These are phyloP conservation scores for Mylabris phalerata DNA, from an alignment of 1,140 invertebrate species.

Conservation along the genomic window DNA sequence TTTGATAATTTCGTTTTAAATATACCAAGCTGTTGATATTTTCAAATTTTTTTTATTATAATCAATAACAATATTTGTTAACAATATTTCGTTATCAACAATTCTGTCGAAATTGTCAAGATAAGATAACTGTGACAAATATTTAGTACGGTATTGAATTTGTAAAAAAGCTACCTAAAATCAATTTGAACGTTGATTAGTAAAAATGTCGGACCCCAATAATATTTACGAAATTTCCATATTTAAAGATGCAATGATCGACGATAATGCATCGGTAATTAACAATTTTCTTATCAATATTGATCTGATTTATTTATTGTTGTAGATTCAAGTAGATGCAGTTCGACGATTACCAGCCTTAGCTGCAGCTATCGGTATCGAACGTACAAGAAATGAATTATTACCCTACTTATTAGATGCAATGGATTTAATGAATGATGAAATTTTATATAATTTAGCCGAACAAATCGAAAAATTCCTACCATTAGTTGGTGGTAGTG, in stretches of 20 bases:
- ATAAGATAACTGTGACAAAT: too few relatives aligned
- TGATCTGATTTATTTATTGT: neutral
- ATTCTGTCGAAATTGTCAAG: too few relatives aligned
- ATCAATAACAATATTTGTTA: too few relatives aligned
- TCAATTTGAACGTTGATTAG: too few relatives aligned
- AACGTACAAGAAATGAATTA: conserved; percentile 29
- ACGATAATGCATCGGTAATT: conserved; percentile 25
- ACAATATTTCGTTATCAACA: too few relatives aligned
- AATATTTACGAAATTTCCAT: conserved; percentile 1
- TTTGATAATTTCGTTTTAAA: too few relatives aligned
- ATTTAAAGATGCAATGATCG: conserved; percentile 25
- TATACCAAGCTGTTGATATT: too few relatives aligned
- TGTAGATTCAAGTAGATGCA: conserved; percentile 29
- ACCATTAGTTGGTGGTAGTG: conserved; percentile 31
- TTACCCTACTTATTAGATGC: conserved; percentile 24
- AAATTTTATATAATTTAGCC: conserved; percentile 26
- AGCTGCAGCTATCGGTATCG: conserved; percentile 27
- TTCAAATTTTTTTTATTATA: too few relatives aligned
- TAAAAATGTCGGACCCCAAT: too few relatives aligned
- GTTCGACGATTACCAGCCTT: conserved; percentile 24
- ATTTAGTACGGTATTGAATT: too few relatives aligned
- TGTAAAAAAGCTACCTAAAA: too few relatives aligned
- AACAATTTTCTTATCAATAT: neutral
- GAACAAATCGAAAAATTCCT: conserved; percentile 31
- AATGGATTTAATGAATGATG: conserved; percentile 27